These are phyloP conservation scores for Echeneis naucrates DNA, from an alignment of 2,797 vertebrate genomes.

Conservation along the genomic window DNA sequence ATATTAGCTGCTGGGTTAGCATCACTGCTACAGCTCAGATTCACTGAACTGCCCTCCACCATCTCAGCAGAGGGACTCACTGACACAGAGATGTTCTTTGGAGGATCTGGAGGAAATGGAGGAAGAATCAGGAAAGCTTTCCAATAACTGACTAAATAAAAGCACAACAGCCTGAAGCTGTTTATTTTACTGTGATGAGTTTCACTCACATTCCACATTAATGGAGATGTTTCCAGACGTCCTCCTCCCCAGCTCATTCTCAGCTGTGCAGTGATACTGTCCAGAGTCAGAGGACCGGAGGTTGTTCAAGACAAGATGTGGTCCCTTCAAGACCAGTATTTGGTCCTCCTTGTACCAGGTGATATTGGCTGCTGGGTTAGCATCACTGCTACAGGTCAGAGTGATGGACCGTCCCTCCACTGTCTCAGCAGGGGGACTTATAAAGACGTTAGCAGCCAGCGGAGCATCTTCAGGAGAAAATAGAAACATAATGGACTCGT, in stretches of 20 bases:
- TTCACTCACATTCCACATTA: constrained; percentile 46
- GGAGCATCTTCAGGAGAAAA: constrained; percentile 46
- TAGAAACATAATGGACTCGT: too few relatives aligned
- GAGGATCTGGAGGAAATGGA: constrained; percentile 17
- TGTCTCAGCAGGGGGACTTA: constrained; percentile 30
- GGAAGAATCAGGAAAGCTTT: too few relatives aligned
- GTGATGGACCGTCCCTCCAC: constrained; percentile 42
- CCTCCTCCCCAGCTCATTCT: background rate
- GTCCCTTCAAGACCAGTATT: constrained; percentile 11
- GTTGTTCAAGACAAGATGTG: constrained; percentile 7
- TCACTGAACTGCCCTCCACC: too few relatives aligned
- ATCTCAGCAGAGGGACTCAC: too few relatives aligned
- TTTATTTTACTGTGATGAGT: too few relatives aligned
- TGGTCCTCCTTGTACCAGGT: constrained; percentile 42
- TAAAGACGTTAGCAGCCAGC: background rate
- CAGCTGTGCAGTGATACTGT: constrained; percentile 46
- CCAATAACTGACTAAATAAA: too few relatives aligned
- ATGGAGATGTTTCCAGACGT: background rate
- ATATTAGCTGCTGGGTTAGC: constrained; percentile 57
- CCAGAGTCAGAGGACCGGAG: constrained; percentile 42
- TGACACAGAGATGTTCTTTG: constrained; percentile 20
- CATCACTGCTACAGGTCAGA: constrained; percentile 61
- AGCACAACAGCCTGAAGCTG: too few relatives aligned
- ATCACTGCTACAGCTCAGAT: constrained; percentile 63
- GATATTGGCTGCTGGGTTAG: constrained; percentile 35